These are phyloP conservation scores for Drosophila pachea DNA, from an alignment of 1,140 invertebrate genomes.

Conservation along the genomic window DNA sequence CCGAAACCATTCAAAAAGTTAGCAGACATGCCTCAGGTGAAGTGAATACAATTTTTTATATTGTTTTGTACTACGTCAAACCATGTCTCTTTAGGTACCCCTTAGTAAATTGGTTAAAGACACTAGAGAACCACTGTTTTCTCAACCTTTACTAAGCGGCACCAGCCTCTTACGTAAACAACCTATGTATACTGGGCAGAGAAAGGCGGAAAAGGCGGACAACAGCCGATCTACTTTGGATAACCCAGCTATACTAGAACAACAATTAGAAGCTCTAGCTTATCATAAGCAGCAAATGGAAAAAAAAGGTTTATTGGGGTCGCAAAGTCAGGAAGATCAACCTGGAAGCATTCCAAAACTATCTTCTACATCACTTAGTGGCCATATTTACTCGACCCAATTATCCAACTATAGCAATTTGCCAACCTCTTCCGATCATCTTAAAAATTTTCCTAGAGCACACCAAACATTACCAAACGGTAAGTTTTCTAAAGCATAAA, in stretches of 20 bases:
- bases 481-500: background rate
- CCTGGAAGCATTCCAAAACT: slow-evolving; percentile 31
- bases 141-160: slow-evolving; percentile 69
- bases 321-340: slow-evolving; percentile 14
- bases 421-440: background rate
- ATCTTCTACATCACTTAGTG: slow-evolving; percentile 39
- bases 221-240: slow-evolving; percentile 61
- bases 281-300: slow-evolving; percentile 77
- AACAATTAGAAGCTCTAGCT: slow-evolving; percentile 71
- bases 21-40: slow-evolving; percentile 52
- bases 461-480: background rate
- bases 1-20: slow-evolving; percentile 48
- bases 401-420: slow-evolving; percentile 36
- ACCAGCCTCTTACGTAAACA: slow-evolving; percentile 38
- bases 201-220: slow-evolving; percentile 21
- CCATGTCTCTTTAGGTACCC: slow-evolving; percentile 51
- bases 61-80: background rate
- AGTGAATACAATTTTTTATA: background rate
- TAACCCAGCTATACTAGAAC: slow-evolving; percentile 70
- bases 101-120: slow-evolving; percentile 72
- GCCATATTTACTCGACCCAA: slow-evolving; percentile 13
- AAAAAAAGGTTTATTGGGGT: slow-evolving; percentile 58
- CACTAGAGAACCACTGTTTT: slow-evolving; percentile 79
- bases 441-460: slow-evolving; percentile 1
- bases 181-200: background rate